Evolutionary conservation across 2,797 vertebrate species (phyloP), one percentile per base, ranked within the genome.

Genomic region (Margarornis squamiger): DNA sequence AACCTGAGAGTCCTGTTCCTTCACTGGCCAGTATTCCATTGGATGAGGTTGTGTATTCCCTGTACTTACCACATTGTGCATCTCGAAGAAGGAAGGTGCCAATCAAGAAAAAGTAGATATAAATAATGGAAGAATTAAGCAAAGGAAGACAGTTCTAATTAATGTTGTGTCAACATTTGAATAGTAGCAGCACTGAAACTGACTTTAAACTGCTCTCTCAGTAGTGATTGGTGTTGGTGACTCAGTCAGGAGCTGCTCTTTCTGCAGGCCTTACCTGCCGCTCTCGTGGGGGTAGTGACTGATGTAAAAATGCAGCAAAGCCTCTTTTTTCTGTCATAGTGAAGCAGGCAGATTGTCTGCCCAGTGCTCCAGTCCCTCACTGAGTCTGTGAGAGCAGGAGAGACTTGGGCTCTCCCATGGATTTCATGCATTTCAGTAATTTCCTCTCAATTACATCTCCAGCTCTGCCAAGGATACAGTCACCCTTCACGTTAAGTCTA

Each of bases 211-310:
- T 6, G 18, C 1, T 20, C 1, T 14, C 1, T 29, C 6, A 55
- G n/a, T 36, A 4, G 18, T 49, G 26, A 27, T 36, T 75, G 48
- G 41, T 3, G 2, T 7, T 13, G 57, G 32, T 3, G 6, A 58
- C 30, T 46, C 32, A n/a, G 51, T 51, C 51, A 57, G 74, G 41
- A 75, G 51, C 59, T 76, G 72, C 38, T 51, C 34, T 18, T 76
- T 41, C 72, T 55, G 2, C 13, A 14, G 32, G 26, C 45, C 5
- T 7, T 8, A 15, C 23, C 58, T 86, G 75, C 34, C 24, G 4
- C 32, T 43, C 36, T 32, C 4, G 0, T 34, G 0, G 0, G 30
- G 29, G 10, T 8, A 24, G 49, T 17, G 14, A 3, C 24, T 34
- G 23, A 24, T 20, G 7, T 18, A 30, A 65, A 74, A 57, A 21